These are phyloP conservation scores for Archocentrus centrarchus DNA, from an alignment of 2,113 vertebrate species.

Conservation along the genomic window DNA sequence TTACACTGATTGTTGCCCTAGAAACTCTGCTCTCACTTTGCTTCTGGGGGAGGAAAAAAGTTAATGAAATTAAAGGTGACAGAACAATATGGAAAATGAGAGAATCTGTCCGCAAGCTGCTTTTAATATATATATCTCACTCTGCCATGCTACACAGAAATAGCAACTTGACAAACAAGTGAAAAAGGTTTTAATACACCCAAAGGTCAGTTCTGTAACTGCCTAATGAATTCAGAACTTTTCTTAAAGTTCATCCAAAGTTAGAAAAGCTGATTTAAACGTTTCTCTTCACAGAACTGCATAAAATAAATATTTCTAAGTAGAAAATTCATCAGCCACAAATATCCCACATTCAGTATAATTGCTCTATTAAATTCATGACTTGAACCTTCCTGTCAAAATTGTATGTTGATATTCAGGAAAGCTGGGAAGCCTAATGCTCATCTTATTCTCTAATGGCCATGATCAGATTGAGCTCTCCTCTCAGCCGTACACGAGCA, in stretches of 20 bases:
- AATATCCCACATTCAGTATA: background rate
- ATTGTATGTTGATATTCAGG: constrained; percentile 44
- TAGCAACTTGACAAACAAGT: constrained; percentile 21
- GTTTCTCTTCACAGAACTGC: background rate
- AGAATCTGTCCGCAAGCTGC: constrained; percentile 46
- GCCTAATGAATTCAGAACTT: background rate
- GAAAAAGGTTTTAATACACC: constrained; percentile 4
- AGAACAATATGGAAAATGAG: constrained; percentile 62
- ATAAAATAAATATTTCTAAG: constrained; percentile 21
- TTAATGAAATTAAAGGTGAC: constrained; percentile 73
- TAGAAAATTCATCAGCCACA: constrained; percentile 15
- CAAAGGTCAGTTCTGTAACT: constrained; percentile 30
- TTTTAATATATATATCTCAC: constrained; percentile 62
- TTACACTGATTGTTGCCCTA: constrained; percentile 82
- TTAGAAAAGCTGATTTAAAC: background rate
- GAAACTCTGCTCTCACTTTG: constrained; percentile 71
- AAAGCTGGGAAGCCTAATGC: constrained; percentile 28
- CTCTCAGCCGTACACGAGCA: constrained; percentile 26
- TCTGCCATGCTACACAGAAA: constrained; percentile 29
- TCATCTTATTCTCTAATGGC: constrained; percentile 42
- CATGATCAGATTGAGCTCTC: constrained; percentile 49
- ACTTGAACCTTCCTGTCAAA: constrained; percentile 22
- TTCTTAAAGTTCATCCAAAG: constrained; percentile 10
- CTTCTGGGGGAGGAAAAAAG: constrained; percentile 38
- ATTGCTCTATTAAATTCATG: constrained; percentile 6